Base-by-base conservation (phyloP, 2,797 vertebrate species). In the Mastacembelus armatus region DNA sequence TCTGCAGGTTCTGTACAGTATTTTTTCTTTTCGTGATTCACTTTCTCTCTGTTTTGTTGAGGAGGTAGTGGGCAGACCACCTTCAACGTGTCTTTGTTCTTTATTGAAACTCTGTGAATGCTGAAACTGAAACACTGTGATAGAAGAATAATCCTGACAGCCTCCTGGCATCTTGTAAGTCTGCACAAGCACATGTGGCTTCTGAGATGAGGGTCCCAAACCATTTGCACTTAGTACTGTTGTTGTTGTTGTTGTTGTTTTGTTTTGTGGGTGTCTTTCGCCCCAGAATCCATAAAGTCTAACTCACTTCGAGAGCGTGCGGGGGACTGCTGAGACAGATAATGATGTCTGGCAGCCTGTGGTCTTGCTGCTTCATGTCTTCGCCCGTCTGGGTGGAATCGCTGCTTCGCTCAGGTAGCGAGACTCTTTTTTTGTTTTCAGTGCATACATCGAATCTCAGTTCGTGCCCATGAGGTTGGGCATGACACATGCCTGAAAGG, bases 341-440 rank as follows among this genome's bases (percentile, higher is more conserved):
- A 89, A 91, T 89, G 71, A 90, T 83, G 84, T 79, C 80, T 89
- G 85, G 80, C 81, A 84, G 78, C 80, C 59, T 48, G 77, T 66
- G 73, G 72, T 74, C 69, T 80, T 67, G 38, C 69, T 38, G 61
- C 74, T 63, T 80, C 69, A 70, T 18, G 32, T 64, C 56, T 83
- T 69, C 24, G 39, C 40, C 56, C 71, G 83, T 69, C 39, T 51
- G 57, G 38, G 71, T 6, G 44, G 61, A 69, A 67, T 36, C 10
- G 7, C 39, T 2, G 40, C 58, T 60, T 45, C 24, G 12, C 74
- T 74, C 60, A 39, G 65, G 64, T 54, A 38, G 60, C 4, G 1
- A 55, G 59, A 32, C 62, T 73, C 71, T 72, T 24, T n/a, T n/a
- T n/a, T n/a, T n/a, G n/a, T n/a, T n/a, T 32, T 76, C 26, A 40